Base-by-base conservation (phyloP, 2,888 invertebrate genomes). In the Hipparchia sbordonii region DNA sequence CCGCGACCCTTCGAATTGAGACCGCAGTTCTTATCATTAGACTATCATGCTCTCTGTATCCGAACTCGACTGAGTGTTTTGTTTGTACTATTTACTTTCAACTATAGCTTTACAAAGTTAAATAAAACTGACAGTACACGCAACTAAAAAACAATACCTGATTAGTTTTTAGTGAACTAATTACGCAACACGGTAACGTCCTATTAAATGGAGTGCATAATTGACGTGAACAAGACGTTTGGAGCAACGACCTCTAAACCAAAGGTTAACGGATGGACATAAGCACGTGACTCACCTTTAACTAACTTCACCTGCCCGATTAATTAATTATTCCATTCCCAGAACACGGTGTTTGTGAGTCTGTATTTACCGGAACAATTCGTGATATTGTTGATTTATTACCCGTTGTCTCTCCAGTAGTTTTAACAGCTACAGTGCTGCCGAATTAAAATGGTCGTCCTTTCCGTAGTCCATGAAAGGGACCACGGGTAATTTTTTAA, bases 181-280 rank as follows among this genome's bases (percentile, higher is more conserved):
- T 68, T 71, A 69, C 66, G 48, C 65, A 73, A 73, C 51, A 45
- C 5, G 46, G 33, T 48, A 71, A 33, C 10, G 52, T 60, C 13
- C 13, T 66, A 60, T 46, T 23, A n/a, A 66, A 1, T 69, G 66
- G 46, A 65, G 65, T 59, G 59, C 51, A 71, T 13, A 67, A 57
- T 13, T 45, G n/a, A 57, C 57, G 33, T 6, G 51, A 10, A 33
- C 65, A 65, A 52, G 65, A 46, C 56, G 51, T 63, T 52, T 70
- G 60, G 72, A 72, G 67, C 70, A 74, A 76, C 66, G 70, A 71
- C 71, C 73, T 59, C 69, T 46, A 67, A 65, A 73, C 33, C 71
- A 72, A 74, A 76, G 74, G 76, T 75, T 71, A 77, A 71, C 67
- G 70, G 52, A 71, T 69, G 66, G 39, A 52, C 39, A 12, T 54